These are phyloP conservation scores for Tenthredo livida DNA, from an alignment of 2,888 invertebrate species.

Conservation along the genomic window DNA sequence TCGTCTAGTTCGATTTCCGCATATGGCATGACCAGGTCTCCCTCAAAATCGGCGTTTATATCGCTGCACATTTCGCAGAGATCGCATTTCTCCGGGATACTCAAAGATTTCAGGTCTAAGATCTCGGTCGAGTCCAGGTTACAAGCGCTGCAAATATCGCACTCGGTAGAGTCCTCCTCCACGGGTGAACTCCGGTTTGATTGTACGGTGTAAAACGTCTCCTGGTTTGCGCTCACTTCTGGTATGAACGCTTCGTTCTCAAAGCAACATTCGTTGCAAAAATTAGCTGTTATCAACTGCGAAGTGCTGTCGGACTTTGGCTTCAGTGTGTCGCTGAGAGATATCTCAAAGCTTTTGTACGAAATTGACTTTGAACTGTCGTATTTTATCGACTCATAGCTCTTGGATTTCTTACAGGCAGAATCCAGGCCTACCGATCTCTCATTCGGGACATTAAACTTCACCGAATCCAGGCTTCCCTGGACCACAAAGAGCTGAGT, in stretches of 20 bases:
- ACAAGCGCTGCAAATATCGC: slow-evolving; percentile 74
- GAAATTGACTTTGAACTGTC: slow-evolving; percentile 58
- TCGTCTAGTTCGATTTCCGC: slow-evolving; percentile 50
- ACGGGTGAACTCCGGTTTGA: slow-evolving; percentile 72
- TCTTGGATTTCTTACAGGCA: slow-evolving; percentile 74
- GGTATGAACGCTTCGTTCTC: slow-evolving; percentile 63
- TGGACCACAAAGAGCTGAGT: slow-evolving; percentile 58
- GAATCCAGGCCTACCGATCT: slow-evolving; percentile 59
- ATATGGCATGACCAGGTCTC: slow-evolving; percentile 21
- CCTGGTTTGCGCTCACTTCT: slow-evolving; percentile 63
- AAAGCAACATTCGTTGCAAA: slow-evolving; percentile 73
- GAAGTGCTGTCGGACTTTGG: slow-evolving; percentile 66
- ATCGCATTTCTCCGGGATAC: slow-evolving; percentile 63
- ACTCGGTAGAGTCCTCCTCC: slow-evolving; percentile 74
- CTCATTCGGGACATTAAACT: slow-evolving; percentile 59
- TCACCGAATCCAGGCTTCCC: slow-evolving; percentile 70
- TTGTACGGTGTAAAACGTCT: slow-evolving; percentile 70
- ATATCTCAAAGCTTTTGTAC: slow-evolving; percentile 61
- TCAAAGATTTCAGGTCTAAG: slow-evolving; percentile 57
- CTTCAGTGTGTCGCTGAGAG: slow-evolving; percentile 64
- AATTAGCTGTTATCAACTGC: slow-evolving; percentile 68
- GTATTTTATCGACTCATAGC: slow-evolving; percentile 74
- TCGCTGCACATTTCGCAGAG: slow-evolving; percentile 75
- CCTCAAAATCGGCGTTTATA: slow-evolving; percentile 53
- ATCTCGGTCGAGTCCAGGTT: slow-evolving; percentile 67